phyloP scores from a whole-genome alignment of 2,797 vertebrate genomes.

The Anisognathus igniventris region DNA sequence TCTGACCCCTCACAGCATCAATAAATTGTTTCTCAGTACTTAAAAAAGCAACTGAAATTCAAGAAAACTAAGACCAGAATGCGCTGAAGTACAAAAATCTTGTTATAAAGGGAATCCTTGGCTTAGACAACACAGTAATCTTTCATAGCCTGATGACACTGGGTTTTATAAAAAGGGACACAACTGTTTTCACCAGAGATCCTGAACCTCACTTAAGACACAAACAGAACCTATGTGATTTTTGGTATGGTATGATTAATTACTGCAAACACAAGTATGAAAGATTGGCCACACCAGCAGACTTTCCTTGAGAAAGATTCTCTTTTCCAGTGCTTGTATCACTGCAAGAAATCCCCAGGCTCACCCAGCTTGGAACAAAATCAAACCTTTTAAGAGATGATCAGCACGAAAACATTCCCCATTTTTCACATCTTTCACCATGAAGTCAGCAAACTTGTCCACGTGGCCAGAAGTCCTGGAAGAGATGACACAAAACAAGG shows the following conservation, averaged over 20 bases:
- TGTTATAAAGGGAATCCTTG: neutral
- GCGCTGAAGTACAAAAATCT: neutral
- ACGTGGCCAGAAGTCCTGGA: constrained; percentile 95
- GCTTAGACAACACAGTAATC: neutral
- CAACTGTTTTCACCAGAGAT: neutral
- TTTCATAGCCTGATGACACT: neutral
- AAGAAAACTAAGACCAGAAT: neutral
- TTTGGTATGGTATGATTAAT: neutral
- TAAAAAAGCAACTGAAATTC: neutral
- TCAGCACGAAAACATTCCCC: constrained; percentile 98
- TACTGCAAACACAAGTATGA: neutral
- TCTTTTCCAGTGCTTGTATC: neutral
- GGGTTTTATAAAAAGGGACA: neutral
- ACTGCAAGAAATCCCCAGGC: neutral
- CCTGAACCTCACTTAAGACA: neutral
- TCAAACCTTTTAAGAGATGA: constrained; percentile 93
- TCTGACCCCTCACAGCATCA: neutral
- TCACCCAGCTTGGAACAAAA: neutral
- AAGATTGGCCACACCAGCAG: neutral
- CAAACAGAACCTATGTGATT: neutral
- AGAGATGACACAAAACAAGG: neutral
- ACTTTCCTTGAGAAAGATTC: neutral
- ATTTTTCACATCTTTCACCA: constrained; percentile 98
- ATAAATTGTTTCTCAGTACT: neutral
- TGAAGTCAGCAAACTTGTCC: constrained; percentile 98